Percentiles rank a stretch among this genome's conserved stretches.
Conservation (phyloP, 2,888 invertebrate genomes). For the Saturnia japonica region DNA sequence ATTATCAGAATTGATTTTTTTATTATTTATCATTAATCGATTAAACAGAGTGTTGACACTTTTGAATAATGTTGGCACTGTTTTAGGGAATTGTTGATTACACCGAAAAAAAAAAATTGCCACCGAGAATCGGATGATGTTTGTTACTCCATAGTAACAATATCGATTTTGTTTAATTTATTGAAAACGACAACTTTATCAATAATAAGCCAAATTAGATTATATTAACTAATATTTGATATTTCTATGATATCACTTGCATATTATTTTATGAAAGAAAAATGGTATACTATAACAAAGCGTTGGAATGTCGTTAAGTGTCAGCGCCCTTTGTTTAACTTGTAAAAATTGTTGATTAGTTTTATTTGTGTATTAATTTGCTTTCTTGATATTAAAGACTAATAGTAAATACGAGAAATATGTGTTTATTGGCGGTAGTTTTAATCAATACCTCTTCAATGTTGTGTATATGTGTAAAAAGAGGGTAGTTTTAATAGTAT, state of each 20-base stretch:
- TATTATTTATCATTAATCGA: not conserved
- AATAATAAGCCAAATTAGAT: too few relatives aligned
- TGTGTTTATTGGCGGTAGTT: not conserved
- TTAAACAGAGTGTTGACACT: not conserved
- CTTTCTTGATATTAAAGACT: constrained; percentile 23
- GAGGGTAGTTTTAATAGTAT: constrained; percentile 13
- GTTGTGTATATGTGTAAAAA: constrained; percentile 15
- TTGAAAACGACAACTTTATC: too few relatives aligned
- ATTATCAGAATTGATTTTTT: not conserved
- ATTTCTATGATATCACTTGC: too few relatives aligned
- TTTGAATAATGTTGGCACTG: not conserved
- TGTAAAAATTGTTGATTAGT: constrained; percentile 66
- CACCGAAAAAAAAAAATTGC: too few relatives aligned
- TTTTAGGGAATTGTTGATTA: too few relatives aligned
- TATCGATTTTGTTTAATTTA: too few relatives aligned
- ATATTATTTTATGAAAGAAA: too few relatives aligned
- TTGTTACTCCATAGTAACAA: too few relatives aligned
- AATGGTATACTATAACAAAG: too few relatives aligned
- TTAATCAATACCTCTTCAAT: constrained; percentile 4
- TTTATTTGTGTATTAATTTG: constrained; percentile 52
- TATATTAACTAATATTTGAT: too few relatives aligned
- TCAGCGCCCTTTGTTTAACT: constrained; percentile 13
- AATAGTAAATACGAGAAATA: constrained; percentile 5
- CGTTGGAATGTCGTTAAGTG: too few relatives aligned
- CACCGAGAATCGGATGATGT: too few relatives aligned